Base-by-base conservation (phyloP, 1,140 invertebrate species). In the Aphelinus certus region DNA sequence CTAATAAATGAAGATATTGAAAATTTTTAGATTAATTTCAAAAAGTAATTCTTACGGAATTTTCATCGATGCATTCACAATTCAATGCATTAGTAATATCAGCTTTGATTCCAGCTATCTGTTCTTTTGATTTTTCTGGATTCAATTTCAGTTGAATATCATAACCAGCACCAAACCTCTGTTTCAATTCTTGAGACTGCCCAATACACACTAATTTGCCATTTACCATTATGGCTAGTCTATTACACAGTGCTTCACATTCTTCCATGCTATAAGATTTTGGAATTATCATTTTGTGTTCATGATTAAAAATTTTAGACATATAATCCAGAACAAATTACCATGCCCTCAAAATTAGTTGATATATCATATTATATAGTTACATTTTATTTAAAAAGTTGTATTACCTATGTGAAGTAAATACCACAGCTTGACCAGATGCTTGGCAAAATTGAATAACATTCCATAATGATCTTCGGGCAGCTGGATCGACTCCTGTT, bases 221-320 rank as follows among this genome's bases (percentile, higher is more conserved):
- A 81, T 92, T 93, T 1, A 96, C 95, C 95, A 97, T 96, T 61
- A 97, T 95, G 45, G 94, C 95, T 66, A 97, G 85, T 60, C 94
- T 86, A 45, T 93, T 93, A 82, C 96, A 97, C 2, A 97, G 88
- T 9, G 93, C 94, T 87, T 97, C 95, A 86, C 95, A 97, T 88
- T 97, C 96, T 85, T 96, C 95, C 95, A 97, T 96, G 78, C 94
- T 94, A 26, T 26, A 26, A 26, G 26, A 26, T 26, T 26, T 26
- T 26, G 81, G 58, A 63, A 65, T 49, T 43, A 46, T 9, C 43
- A 71, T 65, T 57, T 63, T 53, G 51, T 9, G 26, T 26, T 26
- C 26, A 26, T 26, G 26, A 26, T 26, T 26, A 26, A 26, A 26
- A 26, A 26, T 26, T 26, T 26, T 26, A 26, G 26, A 26, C 26